Percentiles rank a stretch among this genome's conserved stretches.
Conservation (phyloP, 1,140 invertebrate genomes). For the Sminthurides bifidus region DNA sequence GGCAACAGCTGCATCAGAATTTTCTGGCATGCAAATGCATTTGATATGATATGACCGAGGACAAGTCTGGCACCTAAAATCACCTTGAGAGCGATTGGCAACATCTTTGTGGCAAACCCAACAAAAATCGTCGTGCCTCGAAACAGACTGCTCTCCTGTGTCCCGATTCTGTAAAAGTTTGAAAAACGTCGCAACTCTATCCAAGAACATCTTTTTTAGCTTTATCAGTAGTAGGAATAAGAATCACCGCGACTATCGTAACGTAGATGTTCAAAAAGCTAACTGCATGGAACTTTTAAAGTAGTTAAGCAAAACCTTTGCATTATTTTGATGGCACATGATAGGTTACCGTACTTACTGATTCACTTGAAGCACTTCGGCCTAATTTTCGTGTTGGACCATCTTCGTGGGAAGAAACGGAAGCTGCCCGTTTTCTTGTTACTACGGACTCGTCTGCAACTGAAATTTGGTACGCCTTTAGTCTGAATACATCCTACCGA, state of each 20-base stretch:
- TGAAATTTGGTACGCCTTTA: no score
- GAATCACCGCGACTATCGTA: no score
- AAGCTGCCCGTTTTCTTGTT: conserved; percentile 23
- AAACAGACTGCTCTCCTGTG: not conserved
- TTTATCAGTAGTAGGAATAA: not conserved
- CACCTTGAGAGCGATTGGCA: no score
- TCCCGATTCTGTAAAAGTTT: not conserved
- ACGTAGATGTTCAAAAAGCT: no score
- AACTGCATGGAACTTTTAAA: no score
- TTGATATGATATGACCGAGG: conserved; percentile 57
- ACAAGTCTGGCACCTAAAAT: conserved; percentile 62
- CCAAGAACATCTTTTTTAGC: not conserved
- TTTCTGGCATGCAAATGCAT: conserved; percentile 45
- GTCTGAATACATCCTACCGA: no score
- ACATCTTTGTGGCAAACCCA: conserved; percentile 73
- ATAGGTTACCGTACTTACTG: not conserved
- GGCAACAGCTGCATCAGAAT: conserved; percentile 39
- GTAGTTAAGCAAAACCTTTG: not conserved
- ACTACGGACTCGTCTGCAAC: not conserved
- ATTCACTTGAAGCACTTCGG: conserved; percentile 15
- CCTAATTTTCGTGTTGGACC: conserved; percentile 21
- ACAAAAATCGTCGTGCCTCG: conserved; percentile 69
- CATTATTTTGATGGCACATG: not conserved
- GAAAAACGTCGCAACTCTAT: not conserved
- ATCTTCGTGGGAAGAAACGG: conserved; percentile 23